Evolutionary conservation across 2,797 vertebrate genomes (phyloP).

Genomic region (Catostomus latipinnis): DNA sequence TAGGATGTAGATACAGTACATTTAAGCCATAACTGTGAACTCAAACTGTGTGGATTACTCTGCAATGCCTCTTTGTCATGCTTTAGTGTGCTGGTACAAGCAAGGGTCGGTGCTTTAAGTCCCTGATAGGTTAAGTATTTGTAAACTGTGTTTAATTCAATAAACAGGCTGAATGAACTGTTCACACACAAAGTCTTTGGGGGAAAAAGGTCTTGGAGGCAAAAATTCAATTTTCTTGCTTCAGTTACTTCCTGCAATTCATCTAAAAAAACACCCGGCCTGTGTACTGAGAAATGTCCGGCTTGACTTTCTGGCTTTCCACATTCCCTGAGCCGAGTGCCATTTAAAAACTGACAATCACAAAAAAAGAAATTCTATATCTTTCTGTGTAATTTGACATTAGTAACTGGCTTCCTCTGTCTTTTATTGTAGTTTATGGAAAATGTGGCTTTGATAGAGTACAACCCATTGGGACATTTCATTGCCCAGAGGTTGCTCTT

Average conservation of each 20-base stretch:
- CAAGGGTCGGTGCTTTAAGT: conserved; percentile 29
- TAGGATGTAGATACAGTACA: conserved; percentile 9
- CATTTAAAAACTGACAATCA: conserved; percentile 54
- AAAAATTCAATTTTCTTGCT: conserved; percentile 60
- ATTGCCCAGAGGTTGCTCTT: too few relatives aligned
- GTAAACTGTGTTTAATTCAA: conserved; percentile 56
- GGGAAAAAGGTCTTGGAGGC: conserved; percentile 41
- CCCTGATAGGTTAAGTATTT: conserved; percentile 49
- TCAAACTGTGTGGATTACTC: conserved; percentile 11
- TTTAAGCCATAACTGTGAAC: conserved; percentile 10
- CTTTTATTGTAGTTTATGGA: conserved; percentile 42
- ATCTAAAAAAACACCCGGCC: conserved; percentile 45
- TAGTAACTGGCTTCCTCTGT: conserved; percentile 31
- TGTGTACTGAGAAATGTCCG: conserved; percentile 48
- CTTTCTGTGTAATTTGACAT: conserved; percentile 37
- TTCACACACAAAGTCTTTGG: conserved; percentile 52
- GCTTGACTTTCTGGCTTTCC: not conserved
- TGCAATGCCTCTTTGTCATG: conserved; percentile 13
- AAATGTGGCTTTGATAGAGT: conserved; percentile 40
- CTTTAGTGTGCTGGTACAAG: conserved; percentile 30
- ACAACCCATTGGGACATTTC: not conserved
- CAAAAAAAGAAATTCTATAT: conserved; percentile 25
- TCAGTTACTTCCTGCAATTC: conserved; percentile 51
- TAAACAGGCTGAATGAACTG: conserved; percentile 49
- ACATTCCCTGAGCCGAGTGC: conserved; percentile 10